phyloP scores from a whole-genome alignment of 2,888 invertebrate species.

The Eupeodes luniger region DNA sequence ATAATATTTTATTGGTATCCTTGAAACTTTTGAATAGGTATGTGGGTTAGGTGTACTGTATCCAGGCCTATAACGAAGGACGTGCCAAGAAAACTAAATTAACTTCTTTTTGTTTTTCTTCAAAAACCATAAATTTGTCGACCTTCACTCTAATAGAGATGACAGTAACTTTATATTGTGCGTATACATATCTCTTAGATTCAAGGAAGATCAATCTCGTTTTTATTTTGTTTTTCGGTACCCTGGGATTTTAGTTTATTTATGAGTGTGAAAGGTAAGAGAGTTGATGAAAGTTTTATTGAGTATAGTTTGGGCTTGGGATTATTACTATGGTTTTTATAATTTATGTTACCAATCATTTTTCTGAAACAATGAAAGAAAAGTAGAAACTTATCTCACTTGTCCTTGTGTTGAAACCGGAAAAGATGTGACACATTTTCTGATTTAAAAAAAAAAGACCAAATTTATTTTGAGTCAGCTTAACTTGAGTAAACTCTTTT shows the following conservation, averaged over 20 bases:
- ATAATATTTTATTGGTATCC: not conserved
- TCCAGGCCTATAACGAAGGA: not conserved
- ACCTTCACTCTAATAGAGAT: not conserved
- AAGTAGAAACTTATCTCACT: too few relatives aligned
- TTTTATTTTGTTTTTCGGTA: not conserved
- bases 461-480: too few relatives aligned
- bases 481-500: too few relatives aligned
- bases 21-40: not conserved
- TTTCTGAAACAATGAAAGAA: too few relatives aligned
- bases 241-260: not conserved
- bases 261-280: not conserved
- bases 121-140: not conserved
- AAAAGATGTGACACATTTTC: too few relatives aligned
- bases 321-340: not conserved
- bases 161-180: not conserved
- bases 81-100: not conserved
- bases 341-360: not conserved
- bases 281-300: constrained; percentile 4
- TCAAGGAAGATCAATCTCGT: constrained; percentile 6
- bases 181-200: too few relatives aligned
- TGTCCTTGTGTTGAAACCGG: too few relatives aligned
- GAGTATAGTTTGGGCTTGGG: not conserved
- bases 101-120: not conserved
- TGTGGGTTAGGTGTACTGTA: not conserved
- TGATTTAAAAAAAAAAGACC: too few relatives aligned